Evolutionary conservation across 1,140 invertebrate genomes (phyloP).

Genomic region (Zelostemma sp.): DNA sequence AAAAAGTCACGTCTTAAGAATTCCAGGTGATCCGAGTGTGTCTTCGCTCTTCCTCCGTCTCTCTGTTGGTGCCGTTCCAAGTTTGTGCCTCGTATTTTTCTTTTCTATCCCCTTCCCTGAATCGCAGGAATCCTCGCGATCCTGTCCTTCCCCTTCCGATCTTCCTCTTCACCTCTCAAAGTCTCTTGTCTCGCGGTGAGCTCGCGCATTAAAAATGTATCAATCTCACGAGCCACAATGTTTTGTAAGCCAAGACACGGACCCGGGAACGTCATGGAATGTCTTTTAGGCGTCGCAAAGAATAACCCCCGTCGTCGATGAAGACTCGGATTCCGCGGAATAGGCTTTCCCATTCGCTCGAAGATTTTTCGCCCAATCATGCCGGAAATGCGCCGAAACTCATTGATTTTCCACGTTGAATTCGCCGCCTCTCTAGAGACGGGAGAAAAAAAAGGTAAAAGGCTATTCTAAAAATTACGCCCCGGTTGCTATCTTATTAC

Average conservation of each 20-base stretch:
- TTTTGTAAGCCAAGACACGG: constrained; percentile 36
- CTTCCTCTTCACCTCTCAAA: constrained; percentile 3
- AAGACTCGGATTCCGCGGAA: no score
- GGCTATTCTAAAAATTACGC: no score
- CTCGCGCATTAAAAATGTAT: constrained; percentile 60
- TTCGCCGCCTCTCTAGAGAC: no score
- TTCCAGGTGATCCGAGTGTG: constrained; percentile 39
- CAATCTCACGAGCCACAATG: constrained; percentile 47
- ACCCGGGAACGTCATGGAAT: constrained; percentile 29
- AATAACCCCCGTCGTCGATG: constrained; percentile 39
- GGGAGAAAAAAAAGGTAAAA: no score
- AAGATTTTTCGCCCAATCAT: no score
- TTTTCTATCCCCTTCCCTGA: constrained; percentile 15
- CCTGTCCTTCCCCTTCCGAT: constrained; percentile 19
- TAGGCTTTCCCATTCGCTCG: no score
- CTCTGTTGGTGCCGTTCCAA: constrained; percentile 20
- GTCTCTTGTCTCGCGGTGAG: not conserved
- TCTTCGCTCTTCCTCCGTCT: constrained; percentile 20
- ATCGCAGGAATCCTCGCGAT: constrained; percentile 15
- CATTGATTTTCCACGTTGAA: no score
- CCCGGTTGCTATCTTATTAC: no score
- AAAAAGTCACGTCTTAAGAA: constrained; percentile 50
- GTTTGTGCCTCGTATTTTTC: constrained; percentile 19
- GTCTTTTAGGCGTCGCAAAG: constrained; percentile 49
- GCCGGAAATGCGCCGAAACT: no score